Evolutionary conservation across 2,113 vertebrate genomes (phyloP).

Genomic region (Crotalus viridis): DNA sequence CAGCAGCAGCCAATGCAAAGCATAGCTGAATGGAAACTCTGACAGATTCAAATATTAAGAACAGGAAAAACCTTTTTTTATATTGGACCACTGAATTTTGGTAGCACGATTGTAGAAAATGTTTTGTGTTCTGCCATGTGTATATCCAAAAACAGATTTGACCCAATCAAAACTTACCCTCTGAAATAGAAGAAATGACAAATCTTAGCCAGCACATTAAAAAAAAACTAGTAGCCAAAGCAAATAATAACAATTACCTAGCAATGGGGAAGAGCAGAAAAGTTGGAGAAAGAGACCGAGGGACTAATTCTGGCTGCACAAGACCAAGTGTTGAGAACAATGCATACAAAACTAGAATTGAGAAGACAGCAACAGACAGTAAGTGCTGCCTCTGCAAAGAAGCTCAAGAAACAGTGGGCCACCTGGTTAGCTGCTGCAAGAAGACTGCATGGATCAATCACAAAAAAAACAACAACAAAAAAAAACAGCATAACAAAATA

Average conservation of each 20-base stretch:
- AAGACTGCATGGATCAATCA: neutral
- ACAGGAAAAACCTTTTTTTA: neutral
- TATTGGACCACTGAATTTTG: neutral
- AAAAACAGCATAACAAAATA: neutral
- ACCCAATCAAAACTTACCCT: neutral
- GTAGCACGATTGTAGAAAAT: neutral
- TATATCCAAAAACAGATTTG: neutral
- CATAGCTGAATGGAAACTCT: neutral
- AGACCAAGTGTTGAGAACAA: neutral
- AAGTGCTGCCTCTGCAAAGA: neutral
- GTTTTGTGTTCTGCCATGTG: neutral
- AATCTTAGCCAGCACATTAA: neutral
- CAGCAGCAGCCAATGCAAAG: neutral
- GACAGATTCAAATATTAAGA: neutral
- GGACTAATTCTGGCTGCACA: neutral
- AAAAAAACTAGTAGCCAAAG: neutral
- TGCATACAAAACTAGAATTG: neutral
- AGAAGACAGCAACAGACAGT: neutral
- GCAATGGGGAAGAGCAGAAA: neutral
- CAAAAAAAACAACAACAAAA: neutral
- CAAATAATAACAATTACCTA: neutral
- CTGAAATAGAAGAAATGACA: neutral
- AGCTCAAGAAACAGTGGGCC: neutral
- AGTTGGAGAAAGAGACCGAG: neutral
- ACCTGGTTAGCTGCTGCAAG: neutral